phyloP scores from a whole-genome alignment of 2,113 vertebrate species.

The Cyanoderma ruficeps region DNA sequence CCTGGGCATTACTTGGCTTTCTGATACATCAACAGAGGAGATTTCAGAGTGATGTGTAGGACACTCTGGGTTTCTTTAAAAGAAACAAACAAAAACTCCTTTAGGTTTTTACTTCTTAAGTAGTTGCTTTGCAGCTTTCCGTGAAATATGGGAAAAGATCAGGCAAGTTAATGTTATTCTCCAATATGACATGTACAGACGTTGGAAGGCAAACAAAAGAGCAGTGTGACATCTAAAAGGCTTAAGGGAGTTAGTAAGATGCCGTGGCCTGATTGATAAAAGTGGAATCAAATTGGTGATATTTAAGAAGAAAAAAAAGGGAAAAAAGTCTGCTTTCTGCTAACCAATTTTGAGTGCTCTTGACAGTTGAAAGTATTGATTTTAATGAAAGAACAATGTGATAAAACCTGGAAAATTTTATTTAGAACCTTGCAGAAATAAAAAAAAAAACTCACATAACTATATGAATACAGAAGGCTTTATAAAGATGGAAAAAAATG shows the following conservation, averaged over 20 bases:
- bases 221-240: background rate
- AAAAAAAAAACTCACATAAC: background rate
- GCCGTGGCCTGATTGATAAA: background rate
- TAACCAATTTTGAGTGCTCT: background rate
- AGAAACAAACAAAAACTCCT: background rate
- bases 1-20: background rate
- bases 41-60: background rate
- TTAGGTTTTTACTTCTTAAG: background rate
- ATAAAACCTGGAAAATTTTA: background rate
- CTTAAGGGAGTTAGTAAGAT: background rate
- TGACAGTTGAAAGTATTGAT: background rate
- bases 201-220: background rate
- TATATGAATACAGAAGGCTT: background rate
- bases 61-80: background rate
- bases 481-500: background rate
- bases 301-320: background rate
- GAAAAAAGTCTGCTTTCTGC: background rate
- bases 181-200: background rate
- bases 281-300: background rate
- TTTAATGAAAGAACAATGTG: background rate
- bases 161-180: background rate
- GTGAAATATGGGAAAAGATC: background rate
- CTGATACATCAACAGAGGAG: background rate
- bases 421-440: background rate
- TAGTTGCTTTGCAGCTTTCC: background rate